Conservation (phyloP, 2,888 invertebrate species). For the Drosophila nr. perissopoda region DNA sequence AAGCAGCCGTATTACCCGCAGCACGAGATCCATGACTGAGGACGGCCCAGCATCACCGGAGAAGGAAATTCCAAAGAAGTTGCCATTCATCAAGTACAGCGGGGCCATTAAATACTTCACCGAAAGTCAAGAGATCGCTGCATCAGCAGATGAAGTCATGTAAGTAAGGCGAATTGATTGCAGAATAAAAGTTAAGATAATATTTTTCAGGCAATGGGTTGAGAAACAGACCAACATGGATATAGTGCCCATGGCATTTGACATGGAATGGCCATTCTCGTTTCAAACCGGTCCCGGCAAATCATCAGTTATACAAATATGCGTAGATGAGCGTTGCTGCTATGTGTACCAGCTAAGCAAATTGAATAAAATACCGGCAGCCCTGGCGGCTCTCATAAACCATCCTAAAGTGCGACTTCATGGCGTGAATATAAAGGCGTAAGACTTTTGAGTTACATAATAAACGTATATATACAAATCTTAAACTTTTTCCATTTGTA, state of each 20-base stretch:
- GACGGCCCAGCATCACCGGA: slow-evolving; percentile 64
- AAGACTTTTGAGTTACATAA: slow-evolving; percentile 39
- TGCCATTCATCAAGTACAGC: slow-evolving; percentile 79
- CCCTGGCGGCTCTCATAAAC: slow-evolving; percentile 86
- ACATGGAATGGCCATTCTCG: slow-evolving; percentile 89
- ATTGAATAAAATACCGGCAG: slow-evolving; percentile 87
- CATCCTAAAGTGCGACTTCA: slow-evolving; percentile 87
- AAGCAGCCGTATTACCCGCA: slow-evolving; percentile 76
- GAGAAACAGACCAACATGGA: slow-evolving; percentile 74
- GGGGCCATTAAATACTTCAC: slow-evolving; percentile 83
- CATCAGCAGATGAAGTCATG: slow-evolving; percentile 85
- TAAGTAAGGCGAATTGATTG: slow-evolving; percentile 62
- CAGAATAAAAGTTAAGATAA: not conserved
- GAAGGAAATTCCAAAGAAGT: slow-evolving; percentile 54
- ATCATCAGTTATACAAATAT: slow-evolving; percentile 88
- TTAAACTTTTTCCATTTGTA: slow-evolving; percentile 71
- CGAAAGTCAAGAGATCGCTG: slow-evolving; percentile 85
- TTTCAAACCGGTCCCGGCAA: slow-evolving; percentile 87
- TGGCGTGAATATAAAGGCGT: slow-evolving; percentile 89
- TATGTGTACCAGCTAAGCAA: slow-evolving; percentile 87
- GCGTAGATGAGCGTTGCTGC: slow-evolving; percentile 86
- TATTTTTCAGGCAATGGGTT: slow-evolving; percentile 79
- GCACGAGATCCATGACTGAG: slow-evolving; percentile 71
- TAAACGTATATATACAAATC: not conserved
- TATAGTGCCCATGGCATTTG: slow-evolving; percentile 87